These are phyloP conservation scores for Danaus chrysippus DNA, from an alignment of 2,888 invertebrate genomes.

Conservation along the genomic window DNA sequence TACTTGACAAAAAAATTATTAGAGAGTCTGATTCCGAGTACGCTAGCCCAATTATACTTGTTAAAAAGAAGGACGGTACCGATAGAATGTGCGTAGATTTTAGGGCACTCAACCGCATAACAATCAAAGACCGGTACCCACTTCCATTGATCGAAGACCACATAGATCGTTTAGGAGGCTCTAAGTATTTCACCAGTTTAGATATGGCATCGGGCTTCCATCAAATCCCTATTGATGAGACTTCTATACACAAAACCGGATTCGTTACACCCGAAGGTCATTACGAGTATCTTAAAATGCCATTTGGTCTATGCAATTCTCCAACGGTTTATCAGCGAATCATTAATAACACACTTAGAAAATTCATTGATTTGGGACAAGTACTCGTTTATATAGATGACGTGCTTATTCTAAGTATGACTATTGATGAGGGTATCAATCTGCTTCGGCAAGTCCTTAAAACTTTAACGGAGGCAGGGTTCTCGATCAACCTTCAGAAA, in stretches of 20 bases:
- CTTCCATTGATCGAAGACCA: slow-evolving; percentile 24
- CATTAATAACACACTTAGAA: slow-evolving; percentile 16
- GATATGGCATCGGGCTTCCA: slow-evolving; percentile 21
- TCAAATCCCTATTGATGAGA: slow-evolving; percentile 18
- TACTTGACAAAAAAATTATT: slow-evolving; percentile 32
- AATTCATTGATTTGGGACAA: slow-evolving; percentile 12
- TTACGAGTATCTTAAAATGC: slow-evolving; percentile 23
- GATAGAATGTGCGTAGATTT: slow-evolving; percentile 35
- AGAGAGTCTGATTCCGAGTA: slow-evolving; percentile 29
- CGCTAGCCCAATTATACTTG: slow-evolving; percentile 31
- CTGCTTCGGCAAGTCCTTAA: slow-evolving; percentile 19
- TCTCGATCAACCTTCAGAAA: slow-evolving; percentile 30
- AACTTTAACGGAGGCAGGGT: slow-evolving; percentile 29
- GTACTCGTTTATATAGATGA: slow-evolving; percentile 30
- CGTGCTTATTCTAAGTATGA: slow-evolving; percentile 23
- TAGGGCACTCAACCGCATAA: slow-evolving; percentile 31
- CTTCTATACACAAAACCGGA: slow-evolving; percentile 17
- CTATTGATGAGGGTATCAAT: slow-evolving; percentile 19
- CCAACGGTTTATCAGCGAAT: slow-evolving; percentile 21
- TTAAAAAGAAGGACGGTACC: slow-evolving; percentile 28
- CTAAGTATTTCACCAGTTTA: slow-evolving; percentile 26
- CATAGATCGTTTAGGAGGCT: slow-evolving; percentile 18
- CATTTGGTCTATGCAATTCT: slow-evolving; percentile 19
- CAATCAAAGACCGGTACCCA: slow-evolving; percentile 34
- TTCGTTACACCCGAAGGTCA: slow-evolving; percentile 21